These are phyloP conservation scores for Anolis sagrei DNA, from an alignment of 2,113 vertebrate genomes.

Conservation along the genomic window DNA sequence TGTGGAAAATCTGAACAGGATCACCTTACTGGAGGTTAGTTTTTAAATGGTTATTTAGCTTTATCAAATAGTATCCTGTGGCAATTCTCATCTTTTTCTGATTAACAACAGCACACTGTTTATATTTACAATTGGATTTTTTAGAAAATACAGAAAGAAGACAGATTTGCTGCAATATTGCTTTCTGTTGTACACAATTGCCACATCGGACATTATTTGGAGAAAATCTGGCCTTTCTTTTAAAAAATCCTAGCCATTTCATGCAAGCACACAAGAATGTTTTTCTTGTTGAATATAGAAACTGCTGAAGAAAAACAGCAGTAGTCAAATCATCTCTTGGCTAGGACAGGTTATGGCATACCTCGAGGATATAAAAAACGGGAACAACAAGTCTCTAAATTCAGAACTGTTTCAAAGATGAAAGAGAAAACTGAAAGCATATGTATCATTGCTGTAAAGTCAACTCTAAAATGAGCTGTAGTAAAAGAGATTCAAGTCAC, in stretches of 20 bases:
- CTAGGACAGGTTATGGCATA: not conserved
- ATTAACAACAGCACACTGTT: not conserved
- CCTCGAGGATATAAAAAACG: not conserved
- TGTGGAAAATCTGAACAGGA: not conserved
- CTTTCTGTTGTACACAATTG: not conserved
- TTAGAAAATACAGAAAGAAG: not conserved
- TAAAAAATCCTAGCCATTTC: not conserved
- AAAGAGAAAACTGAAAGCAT: not conserved
- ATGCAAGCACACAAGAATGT: not conserved
- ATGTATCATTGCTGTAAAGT: not conserved
- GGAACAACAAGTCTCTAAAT: not conserved
- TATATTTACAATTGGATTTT: conserved; percentile 14
- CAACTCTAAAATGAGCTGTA: not conserved
- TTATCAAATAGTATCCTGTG: not conserved
- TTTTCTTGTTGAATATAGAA: not conserved
- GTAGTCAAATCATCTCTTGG: not conserved
- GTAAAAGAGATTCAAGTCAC: not conserved
- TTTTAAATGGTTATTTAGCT: conserved; percentile 6
- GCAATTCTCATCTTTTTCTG: not conserved
- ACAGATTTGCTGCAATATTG: not conserved
- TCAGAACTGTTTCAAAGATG: not conserved
- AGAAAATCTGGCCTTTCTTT: not conserved
- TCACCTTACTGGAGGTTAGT: not conserved
- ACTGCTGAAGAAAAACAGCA: not conserved
- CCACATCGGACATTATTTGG: not conserved